A percentile compares a stretch with the other conserved stretches of the same genome.
Conservation (phyloP, 23 tunicate species). For the Halocynthia aurantium region DNA sequence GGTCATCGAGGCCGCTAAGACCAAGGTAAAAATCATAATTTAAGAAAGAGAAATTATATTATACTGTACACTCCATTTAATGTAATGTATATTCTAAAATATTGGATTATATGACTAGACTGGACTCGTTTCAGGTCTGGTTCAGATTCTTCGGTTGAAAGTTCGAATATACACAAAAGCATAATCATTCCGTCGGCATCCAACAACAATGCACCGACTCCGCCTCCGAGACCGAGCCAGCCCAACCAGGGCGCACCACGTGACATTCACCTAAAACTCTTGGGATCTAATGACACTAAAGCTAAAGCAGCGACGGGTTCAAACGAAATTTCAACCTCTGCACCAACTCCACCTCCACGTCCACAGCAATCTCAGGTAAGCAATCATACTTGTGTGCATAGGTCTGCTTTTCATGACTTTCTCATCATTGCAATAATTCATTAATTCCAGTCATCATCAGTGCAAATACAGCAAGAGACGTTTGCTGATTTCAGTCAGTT, state of each 20-base stretch:
- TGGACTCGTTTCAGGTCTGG: conserved; percentile 29
- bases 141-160: conserved; percentile 70
- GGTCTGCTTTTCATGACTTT: background rate
- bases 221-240: conserved; percentile 66
- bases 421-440: too few species aligned
- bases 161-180: conserved; percentile 20
- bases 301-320: background rate
- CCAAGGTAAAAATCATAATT: conserved; percentile 38
- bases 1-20: conserved; percentile 77
- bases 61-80: background rate
- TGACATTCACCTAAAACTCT: background rate
- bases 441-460: too few species aligned
- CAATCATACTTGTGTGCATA: background rate
- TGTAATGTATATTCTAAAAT: background rate
- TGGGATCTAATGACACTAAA: background rate
- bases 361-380: conserved; percentile 28
- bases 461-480: background rate
- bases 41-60: background rate
- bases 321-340: background rate
- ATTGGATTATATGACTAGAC: background rate
- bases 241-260: conserved; percentile 9
- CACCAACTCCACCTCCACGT: conserved; percentile 65
- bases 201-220: conserved; percentile 55
- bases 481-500: conserved; percentile 47
- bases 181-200: conserved; percentile 13